Evolutionary conservation across 1,140 invertebrate species (phyloP), one percentile per base, ranked within the genome.

Genomic region (Pseudachorutes palmiensis): DNA sequence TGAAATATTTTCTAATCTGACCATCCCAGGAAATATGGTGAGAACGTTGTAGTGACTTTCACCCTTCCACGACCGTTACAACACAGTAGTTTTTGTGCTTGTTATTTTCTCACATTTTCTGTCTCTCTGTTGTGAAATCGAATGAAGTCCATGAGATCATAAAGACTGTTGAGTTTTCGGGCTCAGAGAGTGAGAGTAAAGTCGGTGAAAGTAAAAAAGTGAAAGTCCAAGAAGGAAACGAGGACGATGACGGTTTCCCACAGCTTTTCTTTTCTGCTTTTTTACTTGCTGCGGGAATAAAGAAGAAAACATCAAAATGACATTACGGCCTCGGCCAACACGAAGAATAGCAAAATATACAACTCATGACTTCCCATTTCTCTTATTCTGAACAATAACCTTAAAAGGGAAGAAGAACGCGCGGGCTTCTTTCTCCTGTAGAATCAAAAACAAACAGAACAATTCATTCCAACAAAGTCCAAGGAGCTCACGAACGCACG

Each of bases 251-350:
- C 9, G 51, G 51, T 26, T 55, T 26, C 36, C 36, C 9, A 9
- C 36, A 45, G 36, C 36, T 55, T 55, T 55, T 55, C 24, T 55
- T 63, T 26, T 41, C 19, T 3, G 16, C 59, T 61, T 30, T 63
- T 24, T 19, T 32, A 12, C 29, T 61, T 61, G 12, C 31, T 30
- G 24, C 32, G 12, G 9, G 30, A 28, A 60, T 60, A 60, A 19
- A 19, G 19, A 31, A 24, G 31, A 68, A 68, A 68, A 68, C 66
- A 68, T 68, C 66, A 68, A 68, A 68, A 68, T 68, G 66, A 64
- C 66, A 68, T 68, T 68, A 68, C 62, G 62, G 51, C 48, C 31
- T 30, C 14, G 24, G 24, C 14, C 14, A 55, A 24, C 3, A 26
- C 51, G 9, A 55, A 55, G 51, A 55, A 55, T 55, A 55, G 51